Conservation (phyloP, 2,113 vertebrate species). For the Erythrolamprus reginae region DNA sequence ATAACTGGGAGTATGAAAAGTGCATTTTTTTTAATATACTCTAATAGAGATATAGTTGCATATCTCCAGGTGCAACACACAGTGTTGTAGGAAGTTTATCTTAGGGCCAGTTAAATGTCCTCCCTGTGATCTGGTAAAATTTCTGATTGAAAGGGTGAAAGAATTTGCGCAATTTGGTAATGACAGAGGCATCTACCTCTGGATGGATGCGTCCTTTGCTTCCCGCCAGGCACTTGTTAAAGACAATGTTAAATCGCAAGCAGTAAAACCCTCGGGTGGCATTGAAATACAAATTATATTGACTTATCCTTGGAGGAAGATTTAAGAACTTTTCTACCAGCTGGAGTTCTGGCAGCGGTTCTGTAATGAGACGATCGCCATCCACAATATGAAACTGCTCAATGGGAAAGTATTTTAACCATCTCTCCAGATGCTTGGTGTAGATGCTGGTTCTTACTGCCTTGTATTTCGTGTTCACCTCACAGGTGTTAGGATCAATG, state of each 20-base stretch:
- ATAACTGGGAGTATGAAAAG: conserved; percentile 67
- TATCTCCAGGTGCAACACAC: conserved; percentile 66
- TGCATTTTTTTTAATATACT: conserved; percentile 66
- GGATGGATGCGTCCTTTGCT: conserved; percentile 96
- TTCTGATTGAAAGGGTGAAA: conserved; percentile 98
- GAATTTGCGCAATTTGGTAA: conserved; percentile 90
- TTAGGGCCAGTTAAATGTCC: conserved; percentile 94
- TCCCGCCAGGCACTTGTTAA: conserved; percentile 97
- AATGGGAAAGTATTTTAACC: conserved; percentile 92
- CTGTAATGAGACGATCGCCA: conserved; percentile 88
- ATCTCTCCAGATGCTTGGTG: conserved; percentile 93
- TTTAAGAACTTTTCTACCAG: conserved; percentile 91
- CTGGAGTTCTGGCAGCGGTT: conserved; percentile 91
- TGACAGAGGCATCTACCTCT: conserved; percentile 84
- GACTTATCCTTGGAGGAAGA: conserved; percentile 89
- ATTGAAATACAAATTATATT: conserved; percentile 95
- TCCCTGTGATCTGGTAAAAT: conserved; percentile 94
- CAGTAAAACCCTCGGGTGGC: conserved; percentile 95
- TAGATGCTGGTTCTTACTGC: conserved; percentile 95
- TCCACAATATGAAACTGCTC: conserved; percentile 95
- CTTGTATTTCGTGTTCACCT: conserved; percentile 96
- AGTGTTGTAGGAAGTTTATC: conserved; percentile 58
- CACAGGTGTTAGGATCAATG: conserved; percentile 84
- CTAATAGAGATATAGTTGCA: conserved; percentile 57
- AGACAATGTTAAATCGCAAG: conserved; percentile 91